Percentiles rank a stretch among this genome's conserved stretches.
Conservation (phyloP, 2,888 invertebrate genomes). For the Schrankia costaestrigalis region DNA sequence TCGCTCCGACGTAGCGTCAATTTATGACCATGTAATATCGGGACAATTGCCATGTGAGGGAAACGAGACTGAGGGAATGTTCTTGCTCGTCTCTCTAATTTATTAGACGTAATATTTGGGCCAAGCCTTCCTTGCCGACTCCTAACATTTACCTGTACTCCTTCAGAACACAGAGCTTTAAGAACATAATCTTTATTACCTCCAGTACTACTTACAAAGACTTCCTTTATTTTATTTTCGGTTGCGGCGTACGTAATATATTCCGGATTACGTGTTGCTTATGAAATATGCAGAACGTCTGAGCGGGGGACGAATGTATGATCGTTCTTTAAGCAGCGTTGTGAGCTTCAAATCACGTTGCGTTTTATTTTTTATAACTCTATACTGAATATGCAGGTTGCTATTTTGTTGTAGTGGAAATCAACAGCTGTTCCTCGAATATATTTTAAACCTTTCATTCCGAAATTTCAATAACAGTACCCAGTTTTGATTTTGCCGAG, state of each 20-base stretch:
- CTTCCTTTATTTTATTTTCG: constrained; percentile 56
- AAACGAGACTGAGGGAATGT: constrained; percentile 59
- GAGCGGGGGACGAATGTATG: constrained; percentile 38
- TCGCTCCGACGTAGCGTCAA: constrained; percentile 45
- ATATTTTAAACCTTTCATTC: too few relatives aligned
- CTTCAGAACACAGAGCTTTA: constrained; percentile 44
- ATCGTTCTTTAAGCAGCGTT: constrained; percentile 35
- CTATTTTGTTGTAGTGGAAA: too few relatives aligned
- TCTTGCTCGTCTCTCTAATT: constrained; percentile 55
- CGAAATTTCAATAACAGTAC: too few relatives aligned
- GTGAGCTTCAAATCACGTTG: constrained; percentile 32
- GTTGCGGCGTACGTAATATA: constrained; percentile 39
- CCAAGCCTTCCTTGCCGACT: constrained; percentile 36
- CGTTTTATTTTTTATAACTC: constrained; percentile 27
- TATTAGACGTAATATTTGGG: constrained; percentile 68
- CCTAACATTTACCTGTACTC: constrained; percentile 40
- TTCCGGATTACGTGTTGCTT: constrained; percentile 42
- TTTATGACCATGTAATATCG: constrained; percentile 71
- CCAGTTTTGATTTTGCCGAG: too few relatives aligned
- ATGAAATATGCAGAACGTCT: constrained; percentile 50
- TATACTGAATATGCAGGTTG: constrained; percentile 28
- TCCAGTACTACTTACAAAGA: constrained; percentile 46
- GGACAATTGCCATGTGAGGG: constrained; percentile 63
- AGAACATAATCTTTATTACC: constrained; percentile 67
- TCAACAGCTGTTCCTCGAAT: too few relatives aligned